Evolutionary conservation across 2,888 invertebrate species (phyloP).

Genomic region (Argyresthia goedartella): DNA sequence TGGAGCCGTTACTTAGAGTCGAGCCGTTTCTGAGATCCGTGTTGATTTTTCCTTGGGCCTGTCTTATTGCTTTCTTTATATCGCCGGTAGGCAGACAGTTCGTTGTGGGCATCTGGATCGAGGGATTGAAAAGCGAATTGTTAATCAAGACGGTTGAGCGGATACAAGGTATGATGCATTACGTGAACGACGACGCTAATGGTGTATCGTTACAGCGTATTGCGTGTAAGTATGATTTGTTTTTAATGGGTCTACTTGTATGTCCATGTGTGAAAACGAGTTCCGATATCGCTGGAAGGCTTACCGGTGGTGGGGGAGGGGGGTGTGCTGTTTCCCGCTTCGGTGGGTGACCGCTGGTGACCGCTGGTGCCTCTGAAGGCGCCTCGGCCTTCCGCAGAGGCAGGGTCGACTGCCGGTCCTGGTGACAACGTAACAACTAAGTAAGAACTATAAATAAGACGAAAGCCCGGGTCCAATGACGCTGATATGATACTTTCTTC

Average conservation of each 20-base stretch:
- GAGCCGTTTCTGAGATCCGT: constrained; percentile 23
- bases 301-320: constrained; percentile 75
- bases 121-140: constrained; percentile 13
- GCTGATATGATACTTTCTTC: too few species aligned
- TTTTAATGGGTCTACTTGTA: not conserved
- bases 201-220: not conserved
- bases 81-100: constrained; percentile 46
- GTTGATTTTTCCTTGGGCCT: constrained; percentile 20
- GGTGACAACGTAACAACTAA: too few species aligned
- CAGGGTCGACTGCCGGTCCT: constrained; percentile 54
- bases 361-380: constrained; percentile 18
- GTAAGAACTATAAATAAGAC: not conserved
- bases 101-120: constrained; percentile 47
- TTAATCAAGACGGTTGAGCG: not conserved
- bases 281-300: constrained; percentile 15
- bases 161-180: constrained; percentile 1
- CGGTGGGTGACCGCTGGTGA: constrained; percentile 13
- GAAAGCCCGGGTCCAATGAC: not conserved
- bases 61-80: constrained; percentile 24
- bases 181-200: not conserved
- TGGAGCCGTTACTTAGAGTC: not conserved
- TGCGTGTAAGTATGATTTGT: not conserved
- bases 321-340: constrained; percentile 44
- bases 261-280: not conserved
- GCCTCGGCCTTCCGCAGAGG: constrained; percentile 34